Percentiles rank a stretch among this genome's conserved stretches.
These are phyloP conservation scores for Thymallus thymallus DNA, from an alignment of 2,113 vertebrate species.

Conservation along the genomic window DNA sequence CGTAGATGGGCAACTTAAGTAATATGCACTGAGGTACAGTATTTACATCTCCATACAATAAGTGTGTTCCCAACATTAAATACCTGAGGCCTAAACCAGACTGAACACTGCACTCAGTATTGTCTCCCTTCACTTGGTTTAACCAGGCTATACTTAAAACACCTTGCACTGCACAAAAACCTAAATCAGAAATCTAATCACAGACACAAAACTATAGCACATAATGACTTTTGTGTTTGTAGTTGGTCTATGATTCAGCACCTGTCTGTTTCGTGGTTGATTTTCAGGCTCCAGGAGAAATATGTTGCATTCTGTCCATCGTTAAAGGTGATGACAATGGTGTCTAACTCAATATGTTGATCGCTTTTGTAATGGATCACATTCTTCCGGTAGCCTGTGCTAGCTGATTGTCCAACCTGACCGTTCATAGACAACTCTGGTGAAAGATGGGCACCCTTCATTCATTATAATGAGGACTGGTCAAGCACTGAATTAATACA, in stretches of 20 bases:
- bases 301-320: background rate
- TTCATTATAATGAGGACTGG: background rate
- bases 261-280: constrained; percentile 26
- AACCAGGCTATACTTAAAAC: no score
- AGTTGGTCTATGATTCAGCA: constrained; percentile 13
- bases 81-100: no score
- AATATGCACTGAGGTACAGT: no score
- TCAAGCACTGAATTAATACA: no score
- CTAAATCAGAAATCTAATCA: background rate
- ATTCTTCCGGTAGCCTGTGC: constrained; percentile 57
- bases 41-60: background rate
- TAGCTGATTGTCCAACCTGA: constrained; percentile 26
- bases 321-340: constrained; percentile 3
- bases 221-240: background rate
- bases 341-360: constrained; percentile 32
- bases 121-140: no score
- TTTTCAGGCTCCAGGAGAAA: constrained; percentile 5
- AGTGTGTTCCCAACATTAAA: background rate
- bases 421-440: constrained; percentile 64
- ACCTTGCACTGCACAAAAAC: background rate
- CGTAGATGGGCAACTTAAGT: no score
- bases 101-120: no score
- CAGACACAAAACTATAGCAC: background rate
- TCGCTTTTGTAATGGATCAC: constrained; percentile 34
- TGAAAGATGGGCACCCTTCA: background rate